Base-by-base conservation (phyloP, 2,113 vertebrate genomes). In the Ophthalmolycus amberensis region DNA sequence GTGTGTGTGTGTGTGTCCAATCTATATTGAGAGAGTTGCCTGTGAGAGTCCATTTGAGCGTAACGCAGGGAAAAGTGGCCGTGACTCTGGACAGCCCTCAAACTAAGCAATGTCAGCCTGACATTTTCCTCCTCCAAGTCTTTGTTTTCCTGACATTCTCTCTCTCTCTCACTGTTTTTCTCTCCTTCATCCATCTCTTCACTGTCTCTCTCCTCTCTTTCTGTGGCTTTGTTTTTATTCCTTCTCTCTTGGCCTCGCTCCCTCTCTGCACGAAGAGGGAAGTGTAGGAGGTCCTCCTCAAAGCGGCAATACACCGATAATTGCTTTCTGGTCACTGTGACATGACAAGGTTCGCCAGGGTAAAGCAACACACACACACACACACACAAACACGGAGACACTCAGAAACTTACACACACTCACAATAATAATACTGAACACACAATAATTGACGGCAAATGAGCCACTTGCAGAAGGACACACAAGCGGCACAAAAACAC, bases 311-410 rank as follows among this genome's bases (percentile, higher is more conserved):
- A 90, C 77, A 88, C 82, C 60, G 84, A 93, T 95, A 94, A 95
- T 94, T 95, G 90, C 93, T 94, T 93, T 92, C 91, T 86, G 93
- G 95, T 97, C 95, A 96, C 85, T 84, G 37, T 93, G 94, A 96
- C 94, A 94, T 87, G 88, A 92, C 85, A 67, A 83, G 90, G 85
- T 86, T 85, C 6, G 32, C 86, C 73, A 81, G 91, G 83, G 83
- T 87, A 90, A 88, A 87, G 82, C 67, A 89, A 75, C 85, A 88
- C 50, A 75, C 82, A 80, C 67, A 69, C 29, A 29, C 29, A 29
- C 29, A 29, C 16, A 71, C 16, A 88, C 50, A 75, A 80, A 80
- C 67, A 69, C 62, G 38, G n/a, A 71, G 15, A 65, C 48, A 74
- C 54, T 42, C 58, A 68, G 11, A 65, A 40, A 84, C 62, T 44